Base-by-base conservation (phyloP, 2,113 vertebrate genomes). In the Neotoma lepida region DNA sequence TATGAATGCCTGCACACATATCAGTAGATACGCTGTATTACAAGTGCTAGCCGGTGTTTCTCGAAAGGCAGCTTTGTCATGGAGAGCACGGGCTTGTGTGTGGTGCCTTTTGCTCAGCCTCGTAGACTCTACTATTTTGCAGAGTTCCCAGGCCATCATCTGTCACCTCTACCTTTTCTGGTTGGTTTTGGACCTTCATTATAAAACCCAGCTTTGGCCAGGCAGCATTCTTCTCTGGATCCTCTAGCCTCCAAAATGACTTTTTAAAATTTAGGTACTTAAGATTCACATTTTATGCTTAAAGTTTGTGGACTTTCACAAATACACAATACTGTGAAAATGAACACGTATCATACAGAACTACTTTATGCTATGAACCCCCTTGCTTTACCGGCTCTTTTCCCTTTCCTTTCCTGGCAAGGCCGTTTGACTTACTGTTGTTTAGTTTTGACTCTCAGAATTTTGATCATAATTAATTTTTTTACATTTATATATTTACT, bases 381-480 rank as follows among this genome's bases (percentile, higher is more conserved):
- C 0, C 26, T 0, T 6, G 24, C n/a, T 13, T 35, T 6, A 4
- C 28, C 28, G 3, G 4, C 18, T 66, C 22, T 7, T 1, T n/a
- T 18, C 33, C 28, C 15, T 9, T 17, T 51, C 35, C 81, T 76
- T 26, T 26, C 41, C 20, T 56, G n/a, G 46, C 3, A 78, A 56
- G n/a, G n/a, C 20, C 8, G 12, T 56, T 35, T 54, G 14, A 14
- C 54, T 56, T 35, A 49, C 78, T 63, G 24, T n/a, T 17, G 49
- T 5, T 26, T 46, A 44, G 22, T 44, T 68, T 86, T 68, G 44
- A 17, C 71, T 66, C 13, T 68, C 10, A n/a, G 18, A 35, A 35
- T 35, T 66, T 66, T 17, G 12, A 46, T 85, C 41, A 33, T 35
- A 15, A 46, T 51, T 64, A 46, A 28, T 14, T 82, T 17, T 58